Conservation (phyloP, 2,797 vertebrate genomes). For the Hippopotamyrus pictus region DNA sequence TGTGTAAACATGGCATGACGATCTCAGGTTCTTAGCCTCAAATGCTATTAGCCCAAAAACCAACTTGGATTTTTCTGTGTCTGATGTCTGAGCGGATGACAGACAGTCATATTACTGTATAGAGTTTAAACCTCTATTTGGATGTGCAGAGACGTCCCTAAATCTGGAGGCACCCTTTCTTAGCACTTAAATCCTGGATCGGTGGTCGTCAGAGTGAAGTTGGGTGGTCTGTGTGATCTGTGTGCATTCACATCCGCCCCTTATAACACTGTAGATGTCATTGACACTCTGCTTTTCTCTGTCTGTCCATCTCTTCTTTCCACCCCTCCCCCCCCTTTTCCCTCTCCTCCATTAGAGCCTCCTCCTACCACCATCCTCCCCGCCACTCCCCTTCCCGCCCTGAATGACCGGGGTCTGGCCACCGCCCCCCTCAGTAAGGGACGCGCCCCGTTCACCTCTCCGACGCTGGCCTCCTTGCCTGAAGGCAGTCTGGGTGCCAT, state of each 20-base stretch:
- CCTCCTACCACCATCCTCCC: constrained; percentile 83
- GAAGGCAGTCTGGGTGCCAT: constrained; percentile 86
- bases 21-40: not conserved
- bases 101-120: not conserved
- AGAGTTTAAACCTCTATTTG: not conserved
- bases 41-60: not conserved
- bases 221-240: constrained; percentile 36
- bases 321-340: constrained; percentile 59
- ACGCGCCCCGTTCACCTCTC: constrained; percentile 78
- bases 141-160: not conserved
- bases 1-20: not conserved
- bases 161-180: not conserved
- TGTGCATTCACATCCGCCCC: constrained; percentile 36
- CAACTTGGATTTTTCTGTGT: not conserved
- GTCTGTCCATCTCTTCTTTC: constrained; percentile 78
- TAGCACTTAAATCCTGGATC: constrained; percentile 30
- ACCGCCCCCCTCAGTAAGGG: constrained; percentile 64
- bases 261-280: constrained; percentile 73
- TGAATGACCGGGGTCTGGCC: constrained; percentile 77
- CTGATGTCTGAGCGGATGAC: not conserved
- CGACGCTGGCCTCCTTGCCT: constrained; percentile 81
- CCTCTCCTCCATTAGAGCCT: constrained; percentile 94
- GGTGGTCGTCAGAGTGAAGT: constrained; percentile 33
- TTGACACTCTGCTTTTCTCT: constrained; percentile 90
- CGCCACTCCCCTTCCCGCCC: constrained; percentile 83